Conservation (phyloP, 2,888 invertebrate genomes). For the Drosophila nr. perissopoda region DNA sequence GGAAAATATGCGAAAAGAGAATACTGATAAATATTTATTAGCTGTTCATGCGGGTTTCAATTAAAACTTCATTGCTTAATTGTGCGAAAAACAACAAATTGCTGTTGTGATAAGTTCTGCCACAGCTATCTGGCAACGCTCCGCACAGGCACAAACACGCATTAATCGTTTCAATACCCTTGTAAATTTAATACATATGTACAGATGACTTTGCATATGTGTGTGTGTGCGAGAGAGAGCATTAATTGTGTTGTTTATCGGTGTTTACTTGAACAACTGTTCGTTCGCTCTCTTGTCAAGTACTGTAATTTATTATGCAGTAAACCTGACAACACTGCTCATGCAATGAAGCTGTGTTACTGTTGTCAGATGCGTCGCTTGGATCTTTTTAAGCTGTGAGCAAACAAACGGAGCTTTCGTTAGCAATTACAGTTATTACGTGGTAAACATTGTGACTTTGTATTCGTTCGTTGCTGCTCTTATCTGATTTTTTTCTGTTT, state of each 20-base stretch:
- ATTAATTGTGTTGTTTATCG: conserved; percentile 15
- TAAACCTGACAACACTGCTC: conserved; percentile 10
- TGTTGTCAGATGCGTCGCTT: conserved; percentile 3
- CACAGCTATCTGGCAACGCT: conserved; percentile 47
- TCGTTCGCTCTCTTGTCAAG: conserved; percentile 20
- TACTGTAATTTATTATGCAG: conserved; percentile 32
- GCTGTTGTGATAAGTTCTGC: conserved; percentile 23
- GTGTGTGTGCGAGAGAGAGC: neutral
- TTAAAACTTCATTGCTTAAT: conserved; percentile 31
- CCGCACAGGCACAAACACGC: neutral
- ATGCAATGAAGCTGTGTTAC: conserved; percentile 11
- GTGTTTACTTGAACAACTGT: conserved; percentile 17
- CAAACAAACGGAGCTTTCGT: conserved; percentile 20
- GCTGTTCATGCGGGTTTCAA: conserved; percentile 27
- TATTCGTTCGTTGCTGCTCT: conserved; percentile 18
- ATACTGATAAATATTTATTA: conserved; percentile 40
- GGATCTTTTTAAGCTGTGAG: conserved; percentile 43
- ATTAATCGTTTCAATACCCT: conserved; percentile 16
- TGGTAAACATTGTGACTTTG: conserved; percentile 37
- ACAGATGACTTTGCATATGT: neutral
- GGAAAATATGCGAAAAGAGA: conserved; percentile 25
- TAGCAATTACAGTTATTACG: conserved; percentile 45
- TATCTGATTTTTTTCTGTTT: conserved; percentile 38
- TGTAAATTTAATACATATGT: conserved; percentile 5
- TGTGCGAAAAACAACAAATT: conserved; percentile 23